Evolutionary conservation across 30 jellyfish, hydroid and myxozoan genomes (phyloP), one percentile per base, ranked within the genome.

Genomic region (Hydractinia symbiolongicarpus): DNA sequence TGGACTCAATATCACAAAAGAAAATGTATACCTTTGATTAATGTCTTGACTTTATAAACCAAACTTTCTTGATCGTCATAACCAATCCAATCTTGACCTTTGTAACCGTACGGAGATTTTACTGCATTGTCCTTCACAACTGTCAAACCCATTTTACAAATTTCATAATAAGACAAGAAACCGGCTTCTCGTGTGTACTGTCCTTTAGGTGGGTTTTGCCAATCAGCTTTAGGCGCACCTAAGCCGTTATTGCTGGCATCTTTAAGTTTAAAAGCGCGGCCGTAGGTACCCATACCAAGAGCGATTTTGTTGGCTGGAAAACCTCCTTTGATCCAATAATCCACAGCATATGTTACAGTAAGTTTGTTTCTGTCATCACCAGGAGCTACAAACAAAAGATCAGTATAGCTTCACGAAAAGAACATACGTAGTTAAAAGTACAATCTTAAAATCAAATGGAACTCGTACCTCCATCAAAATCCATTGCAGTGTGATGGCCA

Each of bases 401-500:
- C 44, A 30, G 44, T 30, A 7, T 9, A 64, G 17, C 19, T 64
- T 58, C 15, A 58, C 3, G 19, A 58, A 11, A 58, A 58, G 69
- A 58, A 11, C 15, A 58, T 16, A 58, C 1, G 40, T 6, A 44
- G 8, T 6, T 64, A n/a, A 64, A 6, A 51, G 74, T 7, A 64
- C 16, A 64, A n/a, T 13, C 19, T 7, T 6, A 64, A 13, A 64
- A 13, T 64, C 19, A 11, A 64, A 13, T 58, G 15, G 69, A 13
- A 15, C 50, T 19, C 80, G n/a, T 2, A 79, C 87, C 87, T 79
- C 87, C 87, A 79, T 79, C 87, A 71, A 50, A 67, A 53, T 68
- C 89, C 89, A 83, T 73, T 8, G 89, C 90, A 7, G 91, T 52
- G 82, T 83, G 91, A 62, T 73, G 88, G 17, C 91, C 91, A 17